These are phyloP conservation scores for Amaurobius ferox DNA, from an alignment of 2,888 invertebrate genomes.

Conservation along the genomic window DNA sequence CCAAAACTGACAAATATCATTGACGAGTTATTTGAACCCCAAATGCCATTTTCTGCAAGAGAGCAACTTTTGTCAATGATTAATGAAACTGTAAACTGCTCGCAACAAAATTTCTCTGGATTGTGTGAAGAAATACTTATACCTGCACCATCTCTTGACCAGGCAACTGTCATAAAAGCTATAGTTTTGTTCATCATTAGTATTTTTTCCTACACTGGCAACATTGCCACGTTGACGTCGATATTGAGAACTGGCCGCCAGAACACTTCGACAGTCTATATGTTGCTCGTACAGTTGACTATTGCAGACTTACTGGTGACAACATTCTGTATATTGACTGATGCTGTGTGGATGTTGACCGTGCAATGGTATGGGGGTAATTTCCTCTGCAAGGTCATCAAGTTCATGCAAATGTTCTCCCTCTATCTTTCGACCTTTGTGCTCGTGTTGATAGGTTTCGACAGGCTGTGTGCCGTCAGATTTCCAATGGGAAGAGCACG, in stretches of 20 bases:
- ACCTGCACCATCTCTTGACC: conserved; percentile 83
- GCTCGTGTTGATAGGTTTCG: conserved; percentile 88
- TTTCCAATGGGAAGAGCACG: conserved; percentile 86
- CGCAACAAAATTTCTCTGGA: not conserved
- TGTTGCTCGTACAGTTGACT: conserved; percentile 88
- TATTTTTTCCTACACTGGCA: conserved; percentile 85
- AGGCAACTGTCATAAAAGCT: conserved; percentile 82
- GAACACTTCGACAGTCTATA: conserved; percentile 80
- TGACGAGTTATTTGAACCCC: conserved; percentile 43
- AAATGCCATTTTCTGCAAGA: conserved; percentile 40
- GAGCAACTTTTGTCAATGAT: conserved; percentile 6
- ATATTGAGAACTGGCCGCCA: conserved; percentile 82
- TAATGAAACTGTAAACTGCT: conserved; percentile 3
- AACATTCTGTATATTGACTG: conserved; percentile 87
- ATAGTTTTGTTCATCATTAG: conserved; percentile 85
- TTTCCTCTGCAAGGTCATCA: conserved; percentile 86
- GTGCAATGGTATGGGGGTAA: conserved; percentile 91
- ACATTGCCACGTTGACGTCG: conserved; percentile 86
- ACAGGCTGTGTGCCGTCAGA: conserved; percentile 86
- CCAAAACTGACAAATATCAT: not conserved
- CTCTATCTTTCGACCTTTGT: conserved; percentile 89
- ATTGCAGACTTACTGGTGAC: conserved; percentile 89
- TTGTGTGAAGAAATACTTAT: not conserved
- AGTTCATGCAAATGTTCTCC: conserved; percentile 88
- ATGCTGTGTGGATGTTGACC: conserved; percentile 86